phyloP scores from a whole-genome alignment of 2,888 invertebrate genomes.

The Octodonta nipae region DNA sequence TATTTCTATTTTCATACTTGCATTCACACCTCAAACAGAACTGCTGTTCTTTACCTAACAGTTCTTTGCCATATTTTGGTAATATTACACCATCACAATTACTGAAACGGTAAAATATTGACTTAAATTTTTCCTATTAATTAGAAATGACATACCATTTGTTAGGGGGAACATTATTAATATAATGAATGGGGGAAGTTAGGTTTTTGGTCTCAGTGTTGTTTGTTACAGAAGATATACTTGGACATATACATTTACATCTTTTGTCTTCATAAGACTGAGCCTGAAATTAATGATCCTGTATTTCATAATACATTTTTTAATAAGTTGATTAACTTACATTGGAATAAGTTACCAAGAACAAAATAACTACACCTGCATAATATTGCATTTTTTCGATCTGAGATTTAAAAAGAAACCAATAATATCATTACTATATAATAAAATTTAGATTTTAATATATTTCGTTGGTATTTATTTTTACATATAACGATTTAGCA shows the following conservation, averaged over 20 bases:
- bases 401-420: too few species aligned
- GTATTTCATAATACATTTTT: too few species aligned
- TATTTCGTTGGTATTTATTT: too few species aligned
- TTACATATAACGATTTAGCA: too few species aligned
- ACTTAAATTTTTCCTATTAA: too few species aligned
- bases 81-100: slow-evolving; percentile 70
- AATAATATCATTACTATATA: too few species aligned
- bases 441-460: too few species aligned
- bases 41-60: slow-evolving; percentile 68
- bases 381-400: too few species aligned
- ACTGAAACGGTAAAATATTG: too few species aligned
- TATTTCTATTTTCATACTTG: slow-evolving; percentile 87
- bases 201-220: slow-evolving; percentile 45
- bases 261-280: slow-evolving; percentile 72
- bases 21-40: slow-evolving; percentile 89
- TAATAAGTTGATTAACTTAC: too few species aligned
- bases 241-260: slow-evolving; percentile 78
- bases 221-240: slow-evolving; percentile 60
- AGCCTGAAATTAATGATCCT: slow-evolving; percentile 38
- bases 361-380: too few species aligned
- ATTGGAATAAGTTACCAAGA: too few species aligned
- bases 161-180: slow-evolving; percentile 66
- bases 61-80: slow-evolving; percentile 53
- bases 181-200: slow-evolving; percentile 57
- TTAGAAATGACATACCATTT: slow-evolving; percentile 68